Conservation (phyloP, 2,113 vertebrate species). For the Heterotilapia buettikoferi region DNA sequence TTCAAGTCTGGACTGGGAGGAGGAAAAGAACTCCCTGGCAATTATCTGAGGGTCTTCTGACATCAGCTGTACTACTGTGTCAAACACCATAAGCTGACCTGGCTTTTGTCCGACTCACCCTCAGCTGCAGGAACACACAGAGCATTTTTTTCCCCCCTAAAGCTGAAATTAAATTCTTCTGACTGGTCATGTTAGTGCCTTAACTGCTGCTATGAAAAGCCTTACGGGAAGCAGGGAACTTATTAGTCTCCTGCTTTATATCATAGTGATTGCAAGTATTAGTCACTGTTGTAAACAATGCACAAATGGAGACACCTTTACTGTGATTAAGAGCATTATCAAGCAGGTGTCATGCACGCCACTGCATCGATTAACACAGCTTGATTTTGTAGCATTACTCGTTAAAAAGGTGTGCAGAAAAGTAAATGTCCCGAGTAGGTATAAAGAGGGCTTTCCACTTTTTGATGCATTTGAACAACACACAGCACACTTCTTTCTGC, state of each 20-base stretch:
- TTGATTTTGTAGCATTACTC: background rate
- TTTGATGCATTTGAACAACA: background rate
- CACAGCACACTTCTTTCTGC: background rate
- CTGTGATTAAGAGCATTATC: background rate
- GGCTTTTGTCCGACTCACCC: background rate
- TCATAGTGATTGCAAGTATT: background rate
- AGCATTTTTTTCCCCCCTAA: background rate
- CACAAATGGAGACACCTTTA: background rate
- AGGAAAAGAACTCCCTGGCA: background rate
- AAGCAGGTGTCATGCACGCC: background rate
- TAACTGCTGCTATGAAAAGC: background rate
- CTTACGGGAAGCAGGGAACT: background rate
- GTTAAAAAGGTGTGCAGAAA: background rate
- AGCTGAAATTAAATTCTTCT: background rate
- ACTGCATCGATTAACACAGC: background rate
- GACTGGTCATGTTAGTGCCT: background rate
- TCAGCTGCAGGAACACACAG: background rate
- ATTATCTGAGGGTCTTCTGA: constrained; percentile 13
- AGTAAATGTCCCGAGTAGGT: background rate
- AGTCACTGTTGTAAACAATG: background rate
- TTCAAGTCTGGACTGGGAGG: constrained; percentile 1
- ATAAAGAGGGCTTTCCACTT: background rate
- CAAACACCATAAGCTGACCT: background rate
- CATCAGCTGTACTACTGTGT: background rate
- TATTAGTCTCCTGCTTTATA: background rate